phyloP scores from a whole-genome alignment of 2,797 vertebrate genomes.

The Catamblyrhynchus diadema region DNA sequence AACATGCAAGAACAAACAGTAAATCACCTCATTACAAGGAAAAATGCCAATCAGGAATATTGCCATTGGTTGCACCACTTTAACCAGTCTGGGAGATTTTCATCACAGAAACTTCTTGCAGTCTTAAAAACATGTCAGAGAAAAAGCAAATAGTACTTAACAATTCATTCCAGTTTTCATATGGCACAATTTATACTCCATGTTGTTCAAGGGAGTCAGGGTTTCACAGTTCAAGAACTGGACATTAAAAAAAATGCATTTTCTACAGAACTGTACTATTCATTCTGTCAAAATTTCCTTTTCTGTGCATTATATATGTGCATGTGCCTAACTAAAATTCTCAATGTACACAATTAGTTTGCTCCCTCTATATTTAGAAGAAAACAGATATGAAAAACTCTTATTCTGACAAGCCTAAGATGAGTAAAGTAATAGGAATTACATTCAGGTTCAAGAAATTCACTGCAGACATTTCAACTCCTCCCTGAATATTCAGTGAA shows the following conservation, averaged over 20 bases:
- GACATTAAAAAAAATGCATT: not conserved
- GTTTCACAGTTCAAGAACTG: not conserved
- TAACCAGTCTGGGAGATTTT: not conserved
- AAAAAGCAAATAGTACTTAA: not conserved
- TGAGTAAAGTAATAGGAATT: not conserved
- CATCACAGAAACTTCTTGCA: not conserved
- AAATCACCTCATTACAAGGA: not conserved
- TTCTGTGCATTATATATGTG: not conserved
- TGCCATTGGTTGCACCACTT: not conserved
- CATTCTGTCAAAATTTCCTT: not conserved
- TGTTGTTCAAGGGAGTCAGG: not conserved
- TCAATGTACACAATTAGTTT: not conserved
- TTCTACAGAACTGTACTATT: not conserved
- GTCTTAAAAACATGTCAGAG: not conserved
- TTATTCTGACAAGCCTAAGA: not conserved
- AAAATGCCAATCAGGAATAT: not conserved
- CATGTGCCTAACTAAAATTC: not conserved
- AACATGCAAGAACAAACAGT: not conserved
- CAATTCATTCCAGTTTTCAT: not conserved
- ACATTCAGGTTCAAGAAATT: not conserved
- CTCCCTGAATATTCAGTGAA: not conserved
- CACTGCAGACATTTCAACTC: not conserved
- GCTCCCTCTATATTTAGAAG: not conserved
- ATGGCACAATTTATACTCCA: not conserved
- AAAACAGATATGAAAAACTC: not conserved